Percentiles rank a stretch among this genome's conserved stretches.
Conservation (phyloP, 1,140 invertebrate species). For the Bombus vancouverensis region DNA sequence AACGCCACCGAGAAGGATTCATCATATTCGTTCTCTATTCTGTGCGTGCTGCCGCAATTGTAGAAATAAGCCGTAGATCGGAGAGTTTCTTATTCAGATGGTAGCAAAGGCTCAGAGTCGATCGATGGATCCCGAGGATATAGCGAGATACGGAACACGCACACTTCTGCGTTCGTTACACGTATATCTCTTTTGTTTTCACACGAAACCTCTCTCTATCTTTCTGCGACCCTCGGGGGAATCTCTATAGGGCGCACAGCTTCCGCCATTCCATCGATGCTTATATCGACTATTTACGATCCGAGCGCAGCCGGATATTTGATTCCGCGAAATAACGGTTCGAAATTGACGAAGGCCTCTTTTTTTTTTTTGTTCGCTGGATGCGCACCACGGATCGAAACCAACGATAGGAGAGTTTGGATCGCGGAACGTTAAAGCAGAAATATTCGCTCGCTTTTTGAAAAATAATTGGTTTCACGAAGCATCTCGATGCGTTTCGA, state of each 20-base stretch:
- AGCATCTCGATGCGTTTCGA: background rate
- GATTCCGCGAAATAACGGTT: conserved; percentile 24
- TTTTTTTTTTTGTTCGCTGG: background rate
- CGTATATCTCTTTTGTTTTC: background rate
- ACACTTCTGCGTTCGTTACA: background rate
- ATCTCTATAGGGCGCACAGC: background rate
- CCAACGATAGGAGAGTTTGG: background rate
- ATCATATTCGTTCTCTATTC: background rate
- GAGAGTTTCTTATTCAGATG: background rate
- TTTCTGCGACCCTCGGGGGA: too few species aligned
- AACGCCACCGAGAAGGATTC: background rate
- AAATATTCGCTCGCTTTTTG: conserved; percentile 11
- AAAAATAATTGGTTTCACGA: conserved; percentile 19
- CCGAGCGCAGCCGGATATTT: conserved; percentile 14
- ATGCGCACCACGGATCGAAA: background rate
- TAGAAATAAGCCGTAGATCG: background rate
- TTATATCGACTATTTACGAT: conserved; percentile 28
- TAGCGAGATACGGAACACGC: background rate
- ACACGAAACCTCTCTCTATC: background rate
- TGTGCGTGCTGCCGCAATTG: background rate
- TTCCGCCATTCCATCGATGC: conserved; percentile 8
- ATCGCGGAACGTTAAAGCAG: background rate
- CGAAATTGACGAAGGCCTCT: background rate
- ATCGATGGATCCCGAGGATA: background rate
- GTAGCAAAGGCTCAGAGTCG: background rate